A percentile compares a stretch with the other conserved stretches of the same genome.
Evolutionary conservation across 2,797 vertebrate species (phyloP).

Genomic region (Chrysocyon brachyurus): DNA sequence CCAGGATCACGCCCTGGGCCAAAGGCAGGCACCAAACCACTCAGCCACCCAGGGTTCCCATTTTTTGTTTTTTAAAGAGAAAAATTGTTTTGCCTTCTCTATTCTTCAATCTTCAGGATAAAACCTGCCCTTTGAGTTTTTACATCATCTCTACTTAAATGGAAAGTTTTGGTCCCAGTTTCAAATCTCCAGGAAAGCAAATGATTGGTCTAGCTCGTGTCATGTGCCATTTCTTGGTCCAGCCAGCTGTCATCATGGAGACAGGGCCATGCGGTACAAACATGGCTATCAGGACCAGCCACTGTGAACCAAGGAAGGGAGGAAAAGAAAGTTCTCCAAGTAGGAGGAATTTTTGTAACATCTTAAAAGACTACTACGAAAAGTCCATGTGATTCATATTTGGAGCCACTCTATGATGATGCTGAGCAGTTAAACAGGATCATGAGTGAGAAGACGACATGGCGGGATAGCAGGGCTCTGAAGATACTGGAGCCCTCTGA

Average conservation of each 20-base stretch:
- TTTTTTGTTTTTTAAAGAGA: neutral
- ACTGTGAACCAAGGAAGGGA: neutral
- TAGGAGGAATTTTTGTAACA: neutral
- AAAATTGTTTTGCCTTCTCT: neutral
- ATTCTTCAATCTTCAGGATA: neutral
- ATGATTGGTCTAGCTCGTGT: neutral
- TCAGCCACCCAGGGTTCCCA: too few relatives aligned
- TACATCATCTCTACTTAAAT: neutral
- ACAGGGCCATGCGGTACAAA: neutral
- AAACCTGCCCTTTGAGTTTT: constrained; percentile 26
- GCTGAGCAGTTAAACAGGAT: neutral
- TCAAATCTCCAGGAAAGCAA: neutral
- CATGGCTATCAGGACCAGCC: neutral
- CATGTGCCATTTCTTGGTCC: neutral
- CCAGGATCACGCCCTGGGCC: too few relatives aligned
- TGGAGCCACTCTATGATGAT: too few relatives aligned
- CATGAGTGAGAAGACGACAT: neutral
- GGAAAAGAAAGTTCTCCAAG: neutral
- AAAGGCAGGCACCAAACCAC: too few relatives aligned
- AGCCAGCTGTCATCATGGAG: neutral
- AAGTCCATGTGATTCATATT: neutral
- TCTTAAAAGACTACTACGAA: neutral
- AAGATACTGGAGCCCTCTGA: neutral
- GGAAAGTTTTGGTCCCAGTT: neutral
- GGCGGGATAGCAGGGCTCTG: neutral